Conservation (phyloP, 2,888 invertebrate genomes). For the Tachina fera region DNA sequence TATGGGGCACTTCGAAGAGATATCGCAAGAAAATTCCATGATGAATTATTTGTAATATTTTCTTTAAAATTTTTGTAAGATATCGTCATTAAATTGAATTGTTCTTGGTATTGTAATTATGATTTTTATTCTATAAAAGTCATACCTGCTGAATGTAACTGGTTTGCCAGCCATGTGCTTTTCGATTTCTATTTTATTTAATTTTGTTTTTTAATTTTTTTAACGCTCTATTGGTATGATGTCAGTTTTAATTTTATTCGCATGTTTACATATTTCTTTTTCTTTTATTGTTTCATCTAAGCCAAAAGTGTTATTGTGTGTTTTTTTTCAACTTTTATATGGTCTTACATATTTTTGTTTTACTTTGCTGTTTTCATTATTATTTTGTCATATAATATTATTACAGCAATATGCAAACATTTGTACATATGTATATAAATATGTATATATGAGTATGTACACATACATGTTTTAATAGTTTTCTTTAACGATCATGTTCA, state of each 20-base stretch:
- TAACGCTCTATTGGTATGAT: slow-evolving; percentile 51
- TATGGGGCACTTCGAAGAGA: too few relatives aligned
- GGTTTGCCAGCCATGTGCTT: slow-evolving; percentile 53
- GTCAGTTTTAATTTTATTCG: slow-evolving; percentile 51
- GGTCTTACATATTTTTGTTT: background rate
- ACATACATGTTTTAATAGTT: slow-evolving; percentile 6
- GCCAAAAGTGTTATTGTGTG: background rate
- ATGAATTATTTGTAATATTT: background rate
- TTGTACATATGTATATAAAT: too few relatives aligned
- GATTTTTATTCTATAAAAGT: background rate
- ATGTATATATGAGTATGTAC: too few relatives aligned
- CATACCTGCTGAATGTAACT: slow-evolving; percentile 27
- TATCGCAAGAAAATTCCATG: too few relatives aligned
- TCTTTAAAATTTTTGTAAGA: background rate
- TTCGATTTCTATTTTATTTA: background rate
- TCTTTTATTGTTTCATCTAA: slow-evolving; percentile 13
- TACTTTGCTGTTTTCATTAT: background rate
- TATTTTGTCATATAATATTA: slow-evolving; percentile 42
- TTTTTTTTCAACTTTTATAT: background rate
- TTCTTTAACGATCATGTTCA: slow-evolving; percentile 64
- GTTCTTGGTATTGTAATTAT: too few relatives aligned
- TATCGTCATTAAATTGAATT: too few relatives aligned
- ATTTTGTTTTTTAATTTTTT: slow-evolving; percentile 19
- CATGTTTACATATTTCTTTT: slow-evolving; percentile 21
- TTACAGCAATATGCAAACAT: background rate